Conservation (phyloP, 2,888 invertebrate species). For the Gisinianus flammeolus region DNA sequence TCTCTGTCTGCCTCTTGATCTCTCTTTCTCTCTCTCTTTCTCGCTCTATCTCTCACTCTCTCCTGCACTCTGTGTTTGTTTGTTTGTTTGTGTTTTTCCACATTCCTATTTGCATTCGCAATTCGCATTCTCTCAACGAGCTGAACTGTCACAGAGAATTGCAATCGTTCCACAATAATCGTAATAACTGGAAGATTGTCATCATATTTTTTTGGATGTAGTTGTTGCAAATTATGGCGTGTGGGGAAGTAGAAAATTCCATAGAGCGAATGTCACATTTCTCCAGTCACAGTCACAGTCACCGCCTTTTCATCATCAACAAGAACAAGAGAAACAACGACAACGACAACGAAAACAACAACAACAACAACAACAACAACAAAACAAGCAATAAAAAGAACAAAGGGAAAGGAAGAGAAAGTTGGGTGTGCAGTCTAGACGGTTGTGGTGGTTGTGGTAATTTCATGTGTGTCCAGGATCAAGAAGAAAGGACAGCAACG, state of each 20-base stretch:
- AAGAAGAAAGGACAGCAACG: background rate
- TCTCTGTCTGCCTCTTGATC: slow-evolving; percentile 5
- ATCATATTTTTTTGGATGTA: too few species aligned
- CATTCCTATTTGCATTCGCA: too few species aligned
- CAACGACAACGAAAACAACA: background rate
- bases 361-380: background rate
- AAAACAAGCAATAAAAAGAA: background rate
- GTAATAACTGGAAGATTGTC: too few species aligned
- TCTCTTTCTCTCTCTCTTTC: background rate
- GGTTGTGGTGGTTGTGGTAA: too few species aligned
- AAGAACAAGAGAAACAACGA: background rate
- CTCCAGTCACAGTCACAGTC: too few species aligned
- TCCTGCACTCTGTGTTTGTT: too few species aligned
- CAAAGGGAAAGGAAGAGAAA: background rate
- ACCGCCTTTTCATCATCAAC: background rate
- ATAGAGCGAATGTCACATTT: too few species aligned
- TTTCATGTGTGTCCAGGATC: background rate
- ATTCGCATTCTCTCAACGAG: too few species aligned
- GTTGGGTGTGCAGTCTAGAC: background rate
- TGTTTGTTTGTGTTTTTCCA: too few species aligned
- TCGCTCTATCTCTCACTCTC: too few species aligned
- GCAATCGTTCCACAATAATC: too few species aligned
- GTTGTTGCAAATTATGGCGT: background rate
- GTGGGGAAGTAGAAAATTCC: background rate
- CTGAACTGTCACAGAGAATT: too few species aligned